Evolutionary conservation across 2,888 invertebrate genomes (phyloP).

Genomic region (Parnassius orleans): DNA sequence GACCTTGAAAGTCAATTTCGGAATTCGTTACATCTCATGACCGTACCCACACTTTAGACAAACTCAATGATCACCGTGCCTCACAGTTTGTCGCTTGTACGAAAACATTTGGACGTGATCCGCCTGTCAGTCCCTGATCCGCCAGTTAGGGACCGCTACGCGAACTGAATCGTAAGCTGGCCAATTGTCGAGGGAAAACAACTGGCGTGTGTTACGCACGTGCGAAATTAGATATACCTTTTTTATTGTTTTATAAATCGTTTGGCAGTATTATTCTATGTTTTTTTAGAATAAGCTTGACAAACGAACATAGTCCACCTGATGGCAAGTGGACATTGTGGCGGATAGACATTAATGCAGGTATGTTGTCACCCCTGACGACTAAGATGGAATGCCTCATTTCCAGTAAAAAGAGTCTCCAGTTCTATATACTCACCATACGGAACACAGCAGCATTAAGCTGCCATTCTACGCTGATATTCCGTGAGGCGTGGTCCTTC

Average conservation of each 20-base stretch:
- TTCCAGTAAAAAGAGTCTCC: too few species aligned
- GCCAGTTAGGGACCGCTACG: slow-evolving; percentile 1
- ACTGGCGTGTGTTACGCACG: not conserved
- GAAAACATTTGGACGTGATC: slow-evolving; percentile 14
- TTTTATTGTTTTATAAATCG: not conserved
- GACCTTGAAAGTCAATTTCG: not conserved
- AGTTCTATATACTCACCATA: too few species aligned
- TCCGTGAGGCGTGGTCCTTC: too few species aligned
- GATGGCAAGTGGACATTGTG: too few species aligned
- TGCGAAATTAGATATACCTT: not conserved
- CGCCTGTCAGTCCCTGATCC: not conserved
- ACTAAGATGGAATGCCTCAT: too few species aligned
- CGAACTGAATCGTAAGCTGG: slow-evolving; percentile 12
- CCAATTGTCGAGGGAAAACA: not conserved
- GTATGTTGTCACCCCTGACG: too few species aligned
- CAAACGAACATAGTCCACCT: too few species aligned
- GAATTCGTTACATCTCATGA: not conserved
- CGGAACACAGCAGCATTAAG: too few species aligned
- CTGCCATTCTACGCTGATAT: too few species aligned
- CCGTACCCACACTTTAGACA: slow-evolving; percentile 6
- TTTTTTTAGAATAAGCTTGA: too few species aligned
- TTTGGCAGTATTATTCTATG: too few species aligned
- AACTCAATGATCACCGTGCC: slow-evolving; percentile 5
- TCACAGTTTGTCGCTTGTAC: slow-evolving; percentile 15
- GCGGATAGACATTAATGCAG: too few species aligned